Evolutionary conservation across 2,113 vertebrate genomes (phyloP).

Genomic region (Daphoenositta chrysoptera): DNA sequence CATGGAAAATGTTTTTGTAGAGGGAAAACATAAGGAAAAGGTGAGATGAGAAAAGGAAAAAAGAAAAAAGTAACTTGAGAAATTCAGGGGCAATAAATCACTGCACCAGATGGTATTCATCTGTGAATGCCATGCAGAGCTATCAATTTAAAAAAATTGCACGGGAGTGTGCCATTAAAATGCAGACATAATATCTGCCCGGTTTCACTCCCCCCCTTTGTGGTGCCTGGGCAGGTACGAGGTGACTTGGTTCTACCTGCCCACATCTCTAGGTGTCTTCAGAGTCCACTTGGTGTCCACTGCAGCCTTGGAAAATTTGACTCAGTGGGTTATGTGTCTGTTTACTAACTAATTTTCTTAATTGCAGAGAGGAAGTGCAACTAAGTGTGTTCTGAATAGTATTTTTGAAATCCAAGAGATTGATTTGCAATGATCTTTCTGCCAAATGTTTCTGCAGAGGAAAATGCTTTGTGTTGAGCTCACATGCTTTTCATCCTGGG

Average conservation of each 20-base stretch:
- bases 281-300: background rate
- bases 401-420: background rate
- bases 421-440: background rate
- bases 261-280: background rate
- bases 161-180: slow-evolving; percentile 8
- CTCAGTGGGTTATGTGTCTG: background rate
- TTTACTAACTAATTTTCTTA: background rate
- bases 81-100: slow-evolving; percentile 65
- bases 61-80: slow-evolving; percentile 34
- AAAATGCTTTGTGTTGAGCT: background rate
- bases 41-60: slow-evolving; percentile 23
- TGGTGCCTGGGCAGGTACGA: background rate
- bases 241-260: background rate
- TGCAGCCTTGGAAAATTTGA: background rate
- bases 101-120: slow-evolving; percentile 64
- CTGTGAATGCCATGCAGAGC: slow-evolving; percentile 21
- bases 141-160: background rate
- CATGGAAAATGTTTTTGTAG: background rate
- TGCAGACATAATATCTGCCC: background rate
- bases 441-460: background rate
- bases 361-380: background rate
- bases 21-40: slow-evolving; percentile 30
- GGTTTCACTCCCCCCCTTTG: background rate
- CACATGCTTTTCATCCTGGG: background rate
- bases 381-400: background rate